Evolutionary conservation across 2,797 vertebrate genomes (phyloP).

Genomic region (Erpetoichthys calabaricus): DNA sequence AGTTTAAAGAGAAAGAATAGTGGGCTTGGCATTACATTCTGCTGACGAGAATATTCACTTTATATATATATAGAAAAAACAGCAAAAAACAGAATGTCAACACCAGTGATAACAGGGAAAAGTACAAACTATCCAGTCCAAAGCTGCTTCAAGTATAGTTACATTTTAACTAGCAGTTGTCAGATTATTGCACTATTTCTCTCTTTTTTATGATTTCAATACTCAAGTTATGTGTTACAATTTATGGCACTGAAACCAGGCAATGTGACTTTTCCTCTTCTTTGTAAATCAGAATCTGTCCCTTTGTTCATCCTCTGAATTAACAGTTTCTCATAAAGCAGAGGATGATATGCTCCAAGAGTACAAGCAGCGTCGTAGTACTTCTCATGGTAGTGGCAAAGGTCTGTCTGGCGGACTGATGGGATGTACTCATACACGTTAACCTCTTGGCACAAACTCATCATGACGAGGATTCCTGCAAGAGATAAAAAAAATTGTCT

Average conservation of each 20-base stretch:
- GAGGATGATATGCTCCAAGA: slow-evolving; percentile 86
- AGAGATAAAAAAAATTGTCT: slow-evolving; percentile 8
- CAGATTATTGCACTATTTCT: neutral
- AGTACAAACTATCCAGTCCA: neutral
- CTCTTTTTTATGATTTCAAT: neutral
- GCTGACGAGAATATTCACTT: no score
- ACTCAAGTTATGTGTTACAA: slow-evolving; percentile 45
- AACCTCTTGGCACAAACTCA: slow-evolving; percentile 81
- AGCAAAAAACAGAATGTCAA: neutral
- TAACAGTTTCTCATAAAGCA: slow-evolving; percentile 91
- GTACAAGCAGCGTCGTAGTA: slow-evolving; percentile 90
- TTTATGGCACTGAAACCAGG: slow-evolving; percentile 68
- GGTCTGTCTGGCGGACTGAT: slow-evolving; percentile 79
- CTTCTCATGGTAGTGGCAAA: slow-evolving; percentile 94
- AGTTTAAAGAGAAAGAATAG: no score
- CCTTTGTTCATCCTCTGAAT: slow-evolving; percentile 80
- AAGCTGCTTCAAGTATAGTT: slow-evolving; percentile 1
- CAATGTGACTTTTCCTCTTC: slow-evolving; percentile 76
- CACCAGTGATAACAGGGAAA: neutral
- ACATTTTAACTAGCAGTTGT: neutral
- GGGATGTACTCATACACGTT: slow-evolving; percentile 94
- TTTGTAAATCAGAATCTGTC: slow-evolving; percentile 60
- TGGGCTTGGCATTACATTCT: no score
- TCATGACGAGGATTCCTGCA: slow-evolving; percentile 90
- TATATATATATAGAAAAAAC: neutral